Evolutionary conservation across 2,113 vertebrate species (phyloP).

Genomic region (Hydrochoerus hydrochaeris): DNA sequence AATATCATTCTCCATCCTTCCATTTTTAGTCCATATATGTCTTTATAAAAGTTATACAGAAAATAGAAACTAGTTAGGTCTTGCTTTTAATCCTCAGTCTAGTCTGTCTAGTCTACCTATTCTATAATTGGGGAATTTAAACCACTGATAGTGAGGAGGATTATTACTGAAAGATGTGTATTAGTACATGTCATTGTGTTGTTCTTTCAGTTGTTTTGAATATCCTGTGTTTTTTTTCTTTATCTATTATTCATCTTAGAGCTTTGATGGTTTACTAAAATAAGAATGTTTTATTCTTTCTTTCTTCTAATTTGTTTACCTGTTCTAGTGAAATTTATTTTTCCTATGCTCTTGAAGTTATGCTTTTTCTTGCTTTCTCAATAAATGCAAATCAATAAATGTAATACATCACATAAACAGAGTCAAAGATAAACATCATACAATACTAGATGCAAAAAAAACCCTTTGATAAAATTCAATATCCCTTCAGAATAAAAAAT

Average conservation of each 20-base stretch:
- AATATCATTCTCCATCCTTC: neutral
- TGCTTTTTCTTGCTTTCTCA: neutral
- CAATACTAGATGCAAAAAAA: neutral
- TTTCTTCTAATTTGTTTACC: neutral
- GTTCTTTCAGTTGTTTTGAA: neutral
- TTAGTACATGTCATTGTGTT: neutral
- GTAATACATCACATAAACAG: neutral
- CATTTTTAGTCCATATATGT: neutral
- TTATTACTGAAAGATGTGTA: neutral
- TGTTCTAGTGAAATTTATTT: neutral
- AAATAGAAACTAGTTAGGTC: neutral
- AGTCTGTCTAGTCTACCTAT: neutral
- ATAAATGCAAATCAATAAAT: neutral
- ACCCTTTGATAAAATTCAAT: neutral
- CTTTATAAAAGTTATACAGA: neutral
- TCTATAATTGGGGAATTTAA: neutral
- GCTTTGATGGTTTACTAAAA: neutral
- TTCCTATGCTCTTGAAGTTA: neutral
- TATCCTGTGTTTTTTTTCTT: neutral
- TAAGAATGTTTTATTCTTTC: neutral
- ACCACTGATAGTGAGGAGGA: neutral
- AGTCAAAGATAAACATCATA: neutral
- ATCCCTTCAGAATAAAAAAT: neutral
- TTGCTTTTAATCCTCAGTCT: neutral
- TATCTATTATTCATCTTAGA: neutral